Conservation (phyloP, 2,113 vertebrate species). For the Rhea pennata region DNA sequence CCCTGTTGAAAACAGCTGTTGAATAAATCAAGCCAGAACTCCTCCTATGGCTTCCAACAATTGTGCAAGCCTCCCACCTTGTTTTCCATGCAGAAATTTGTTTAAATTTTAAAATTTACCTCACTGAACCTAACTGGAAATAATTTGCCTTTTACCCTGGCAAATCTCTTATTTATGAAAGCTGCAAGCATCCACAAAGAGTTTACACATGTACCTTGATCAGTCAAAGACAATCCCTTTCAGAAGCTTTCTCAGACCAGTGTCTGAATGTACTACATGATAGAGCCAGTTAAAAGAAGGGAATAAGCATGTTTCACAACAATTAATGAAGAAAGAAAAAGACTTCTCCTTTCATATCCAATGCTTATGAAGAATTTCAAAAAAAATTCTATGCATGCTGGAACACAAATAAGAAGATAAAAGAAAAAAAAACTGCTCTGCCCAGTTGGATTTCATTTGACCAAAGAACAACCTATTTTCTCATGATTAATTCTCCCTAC, state of each 20-base stretch:
- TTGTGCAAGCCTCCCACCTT: background rate
- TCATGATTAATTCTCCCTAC: background rate
- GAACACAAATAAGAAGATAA: conserved; percentile 2
- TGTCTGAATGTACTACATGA: background rate
- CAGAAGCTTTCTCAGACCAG: background rate
- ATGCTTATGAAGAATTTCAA: background rate
- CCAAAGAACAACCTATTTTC: background rate
- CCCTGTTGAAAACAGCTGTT: background rate
- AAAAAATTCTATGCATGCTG: background rate
- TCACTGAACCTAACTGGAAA: background rate
- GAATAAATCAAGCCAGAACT: background rate
- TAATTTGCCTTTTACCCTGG: background rate
- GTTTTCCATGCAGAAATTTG: background rate
- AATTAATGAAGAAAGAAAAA: background rate
- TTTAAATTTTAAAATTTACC: background rate
- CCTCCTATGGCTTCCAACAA: background rate
- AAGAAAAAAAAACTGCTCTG: background rate
- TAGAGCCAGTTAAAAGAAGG: background rate
- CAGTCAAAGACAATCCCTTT: background rate
- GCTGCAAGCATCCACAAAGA: background rate
- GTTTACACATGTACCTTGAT: background rate
- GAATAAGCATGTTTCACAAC: background rate
- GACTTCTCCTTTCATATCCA: background rate
- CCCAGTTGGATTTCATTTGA: background rate
- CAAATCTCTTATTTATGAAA: background rate